Evolutionary conservation across 2,888 invertebrate genomes (phyloP).

Genomic region (Andricus curvator): DNA sequence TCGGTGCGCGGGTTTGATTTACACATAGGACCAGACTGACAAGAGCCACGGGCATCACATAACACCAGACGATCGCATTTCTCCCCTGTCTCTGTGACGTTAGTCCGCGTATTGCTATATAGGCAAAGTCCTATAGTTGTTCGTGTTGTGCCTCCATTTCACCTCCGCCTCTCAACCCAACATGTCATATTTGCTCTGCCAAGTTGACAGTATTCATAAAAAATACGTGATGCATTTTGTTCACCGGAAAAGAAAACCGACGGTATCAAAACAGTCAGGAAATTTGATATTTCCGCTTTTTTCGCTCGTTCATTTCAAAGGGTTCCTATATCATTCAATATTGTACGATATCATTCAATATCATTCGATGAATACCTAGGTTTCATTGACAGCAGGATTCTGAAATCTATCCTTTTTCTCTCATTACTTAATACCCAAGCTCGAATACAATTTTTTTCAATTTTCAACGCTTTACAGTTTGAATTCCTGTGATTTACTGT

Average conservation of each 20-base stretch:
- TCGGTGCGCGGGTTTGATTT: constrained; percentile 56
- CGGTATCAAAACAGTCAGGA: constrained; percentile 17
- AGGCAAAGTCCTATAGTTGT: constrained; percentile 35
- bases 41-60: constrained; percentile 58
- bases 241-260: constrained; percentile 23
- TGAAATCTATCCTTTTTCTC: neutral
- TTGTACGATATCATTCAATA: neutral
- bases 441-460: too few relatives aligned
- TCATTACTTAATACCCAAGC: too few relatives aligned
- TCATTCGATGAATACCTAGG: neutral
- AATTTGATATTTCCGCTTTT: neutral
- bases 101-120: constrained; percentile 42
- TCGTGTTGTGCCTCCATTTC: constrained; percentile 22
- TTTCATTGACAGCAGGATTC: too few relatives aligned
- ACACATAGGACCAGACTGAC: constrained; percentile 54
- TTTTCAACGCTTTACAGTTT: too few relatives aligned
- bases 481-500: too few relatives aligned
- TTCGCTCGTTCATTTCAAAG: constrained; percentile 25
- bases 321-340: constrained; percentile 12
- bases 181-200: constrained; percentile 51
- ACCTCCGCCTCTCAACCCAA: constrained; percentile 44
- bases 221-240: constrained; percentile 30
- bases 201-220: constrained; percentile 47
- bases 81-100: constrained; percentile 53
- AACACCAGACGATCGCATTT: constrained; percentile 62